Conservation (phyloP, 2,888 invertebrate species). For the Troides oblongomaculatus region DNA sequence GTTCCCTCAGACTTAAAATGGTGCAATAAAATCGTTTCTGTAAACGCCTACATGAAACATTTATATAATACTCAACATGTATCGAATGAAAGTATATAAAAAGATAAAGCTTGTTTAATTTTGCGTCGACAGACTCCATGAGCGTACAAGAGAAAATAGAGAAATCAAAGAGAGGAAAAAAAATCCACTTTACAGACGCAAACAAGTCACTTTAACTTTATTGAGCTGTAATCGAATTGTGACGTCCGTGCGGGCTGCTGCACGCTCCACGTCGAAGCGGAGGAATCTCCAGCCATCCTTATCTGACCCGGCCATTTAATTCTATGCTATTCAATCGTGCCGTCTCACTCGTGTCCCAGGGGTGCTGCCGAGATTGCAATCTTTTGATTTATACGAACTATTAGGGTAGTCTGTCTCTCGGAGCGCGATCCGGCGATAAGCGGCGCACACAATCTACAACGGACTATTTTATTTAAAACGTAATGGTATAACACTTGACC, state of each 20-base stretch:
- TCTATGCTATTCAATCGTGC: slow-evolving; percentile 80
- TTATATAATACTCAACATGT: neutral
- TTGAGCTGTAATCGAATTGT: slow-evolving; percentile 81
- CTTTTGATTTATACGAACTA: slow-evolving; percentile 81
- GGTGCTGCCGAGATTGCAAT: slow-evolving; percentile 79
- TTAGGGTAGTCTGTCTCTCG: slow-evolving; percentile 76
- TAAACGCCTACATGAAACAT: neutral
- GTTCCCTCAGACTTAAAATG: neutral
- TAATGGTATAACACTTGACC: no score
- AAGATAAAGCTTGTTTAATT: slow-evolving; percentile 33
- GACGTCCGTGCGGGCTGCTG: slow-evolving; percentile 72
- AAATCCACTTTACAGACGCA: slow-evolving; percentile 79
- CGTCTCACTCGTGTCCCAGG: slow-evolving; percentile 78
- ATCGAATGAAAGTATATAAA: slow-evolving; percentile 11
- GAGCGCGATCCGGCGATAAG: slow-evolving; percentile 71
- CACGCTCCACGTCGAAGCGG: slow-evolving; percentile 58
- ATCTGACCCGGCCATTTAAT: slow-evolving; percentile 78
- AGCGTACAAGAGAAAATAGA: slow-evolving; percentile 50
- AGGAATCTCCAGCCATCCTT: slow-evolving; percentile 74
- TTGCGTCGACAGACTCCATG: slow-evolving; percentile 36
- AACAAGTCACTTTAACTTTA: slow-evolving; percentile 81
- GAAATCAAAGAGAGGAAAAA: slow-evolving; percentile 69
- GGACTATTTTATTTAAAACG: slow-evolving; percentile 62
- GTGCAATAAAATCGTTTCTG: neutral
- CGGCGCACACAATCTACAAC: slow-evolving; percentile 68